Conservation (phyloP, 1,140 invertebrate genomes). For the Drosophila pruinosa region DNA sequence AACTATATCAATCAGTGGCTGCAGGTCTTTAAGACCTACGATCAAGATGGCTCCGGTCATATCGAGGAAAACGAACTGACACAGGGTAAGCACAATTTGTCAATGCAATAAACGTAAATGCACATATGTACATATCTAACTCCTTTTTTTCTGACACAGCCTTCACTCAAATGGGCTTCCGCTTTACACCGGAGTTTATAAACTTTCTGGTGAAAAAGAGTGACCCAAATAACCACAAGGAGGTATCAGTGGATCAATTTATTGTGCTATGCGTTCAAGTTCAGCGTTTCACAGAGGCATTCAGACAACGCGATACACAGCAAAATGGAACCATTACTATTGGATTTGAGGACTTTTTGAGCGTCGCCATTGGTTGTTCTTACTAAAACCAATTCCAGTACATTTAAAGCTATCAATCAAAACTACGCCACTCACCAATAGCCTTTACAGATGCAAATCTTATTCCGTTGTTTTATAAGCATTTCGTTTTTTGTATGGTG, state of each 20-base stretch:
- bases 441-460: slow-evolving; percentile 24
- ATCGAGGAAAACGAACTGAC: slow-evolving; percentile 92
- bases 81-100: slow-evolving; percentile 85
- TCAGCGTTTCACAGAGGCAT: slow-evolving; percentile 93
- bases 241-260: slow-evolving; percentile 93
- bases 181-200: slow-evolving; percentile 91
- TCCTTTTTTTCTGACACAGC: slow-evolving; percentile 84
- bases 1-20: slow-evolving; percentile 96
- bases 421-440: slow-evolving; percentile 9
- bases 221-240: slow-evolving; percentile 85
- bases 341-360: slow-evolving; percentile 93
- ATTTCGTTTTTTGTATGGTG: slow-evolving; percentile 52
- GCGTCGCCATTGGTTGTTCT: slow-evolving; percentile 88
- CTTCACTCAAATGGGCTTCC: slow-evolving; percentile 94
- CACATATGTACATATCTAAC: background rate
- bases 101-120: background rate
- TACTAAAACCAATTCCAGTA: slow-evolving; percentile 82
- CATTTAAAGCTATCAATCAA: background rate
- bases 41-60: slow-evolving; percentile 91
- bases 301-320: slow-evolving; percentile 88
- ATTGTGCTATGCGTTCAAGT: slow-evolving; percentile 94
- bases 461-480: slow-evolving; percentile 49
- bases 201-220: slow-evolving; percentile 88
- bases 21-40: slow-evolving; percentile 91
- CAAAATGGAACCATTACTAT: slow-evolving; percentile 91